Conservation (phyloP, 1,140 invertebrate species). For the Drosophila miranda region DNA sequence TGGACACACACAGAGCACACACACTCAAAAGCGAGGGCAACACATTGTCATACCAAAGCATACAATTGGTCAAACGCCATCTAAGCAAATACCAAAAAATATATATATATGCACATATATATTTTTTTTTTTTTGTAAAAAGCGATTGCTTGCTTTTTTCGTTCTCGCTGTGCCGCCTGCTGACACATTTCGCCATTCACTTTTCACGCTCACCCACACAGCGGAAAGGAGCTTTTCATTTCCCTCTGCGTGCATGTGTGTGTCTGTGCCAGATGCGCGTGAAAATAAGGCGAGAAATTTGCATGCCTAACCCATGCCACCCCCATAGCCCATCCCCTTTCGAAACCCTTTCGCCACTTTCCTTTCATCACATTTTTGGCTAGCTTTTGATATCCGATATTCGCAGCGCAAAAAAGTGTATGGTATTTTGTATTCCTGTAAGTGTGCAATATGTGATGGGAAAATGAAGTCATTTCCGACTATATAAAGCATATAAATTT, state of each 20-base stretch:
- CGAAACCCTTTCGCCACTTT: background rate
- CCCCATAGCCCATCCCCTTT: too few species aligned
- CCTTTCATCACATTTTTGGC: background rate
- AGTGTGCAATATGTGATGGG: background rate
- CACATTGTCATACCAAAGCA: constrained; percentile 71
- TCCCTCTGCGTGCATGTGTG: constrained; percentile 26
- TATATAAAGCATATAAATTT: too few species aligned
- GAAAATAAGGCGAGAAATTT: constrained; percentile 73
- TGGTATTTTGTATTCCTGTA: constrained; percentile 5
- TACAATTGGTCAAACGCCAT: constrained; percentile 63
- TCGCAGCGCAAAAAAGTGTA: too few species aligned
- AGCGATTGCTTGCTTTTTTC: constrained; percentile 26
- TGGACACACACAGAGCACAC: constrained; percentile 11
- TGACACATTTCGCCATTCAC: constrained; percentile 74
- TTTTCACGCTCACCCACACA: constrained; percentile 66
- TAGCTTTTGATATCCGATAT: too few species aligned
- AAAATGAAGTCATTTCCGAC: too few species aligned
- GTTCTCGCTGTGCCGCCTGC: constrained; percentile 27
- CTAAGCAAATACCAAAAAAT: constrained; percentile 17
- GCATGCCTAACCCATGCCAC: constrained; percentile 22
- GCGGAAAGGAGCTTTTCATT: constrained; percentile 22
- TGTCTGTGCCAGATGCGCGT: constrained; percentile 69
- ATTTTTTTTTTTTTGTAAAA: constrained; percentile 6
- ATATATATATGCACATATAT: background rate
- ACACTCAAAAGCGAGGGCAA: background rate